Base-by-base conservation (phyloP, 2,113 vertebrate genomes). In the Microcebus murinus region DNA sequence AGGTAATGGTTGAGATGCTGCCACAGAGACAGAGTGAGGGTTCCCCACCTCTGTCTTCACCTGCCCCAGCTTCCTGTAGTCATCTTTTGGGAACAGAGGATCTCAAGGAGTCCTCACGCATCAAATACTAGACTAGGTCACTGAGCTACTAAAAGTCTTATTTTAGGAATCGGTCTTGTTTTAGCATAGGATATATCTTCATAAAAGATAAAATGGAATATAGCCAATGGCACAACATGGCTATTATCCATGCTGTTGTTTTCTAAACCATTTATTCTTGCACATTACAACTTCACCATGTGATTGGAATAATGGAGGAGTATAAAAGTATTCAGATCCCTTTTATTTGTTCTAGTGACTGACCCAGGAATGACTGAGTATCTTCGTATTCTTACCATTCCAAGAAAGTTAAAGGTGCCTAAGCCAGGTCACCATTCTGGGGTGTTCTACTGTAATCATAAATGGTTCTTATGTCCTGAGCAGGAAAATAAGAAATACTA, bases 401-500 rank as follows among this genome's bases (percentile, higher is more conserved):
- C 57, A 90, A 91, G 52, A 57, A 18, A 21, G 39, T 34, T 77
- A 59, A 90, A 89, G 73, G 8, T 57, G 45, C 4, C 17, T 7
- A 93, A 36, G 39, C 3, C 8, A 71, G 25, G 48, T 15, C 11
- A 71, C 8, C 25, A 29, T 73, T 76, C 52, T 65, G 8, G 6
- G 20, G 48, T 88, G 4, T 36, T 88, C 36, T 65, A 2, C 18
- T n/a, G 5, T 67, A 87, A 79, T 61, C 57, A 52, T 23, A 87
- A 82, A 36, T 55, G 48, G 71, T 8, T 42, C 39, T 83, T 42
- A 67, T 50, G 7, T 61, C 9, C 18, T 82, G 21, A 94, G 3
- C 55, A 90, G 63, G 55, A 74, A 73, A 89, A 77, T 70, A 95
- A 89, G 61, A 87, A 11, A 82, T 39, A 80, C 1, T 39, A 86